A percentile compares a stretch with the other conserved stretches of the same genome.
These are phyloP conservation scores for Channa argus DNA, from an alignment of 2,113 vertebrate species.

Conservation along the genomic window DNA sequence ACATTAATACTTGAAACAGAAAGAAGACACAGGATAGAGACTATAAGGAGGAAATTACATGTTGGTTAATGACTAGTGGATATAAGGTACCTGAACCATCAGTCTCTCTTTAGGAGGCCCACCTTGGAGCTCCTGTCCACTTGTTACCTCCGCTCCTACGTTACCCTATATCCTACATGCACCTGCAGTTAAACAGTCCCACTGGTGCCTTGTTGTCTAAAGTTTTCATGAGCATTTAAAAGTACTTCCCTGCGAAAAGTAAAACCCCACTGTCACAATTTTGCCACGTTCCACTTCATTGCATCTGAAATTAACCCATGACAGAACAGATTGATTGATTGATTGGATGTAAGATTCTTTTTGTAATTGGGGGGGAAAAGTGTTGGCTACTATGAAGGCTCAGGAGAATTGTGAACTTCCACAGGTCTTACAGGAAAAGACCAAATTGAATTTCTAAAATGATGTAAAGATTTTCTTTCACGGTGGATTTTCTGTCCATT, in stretches of 20 bases:
- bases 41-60: no score
- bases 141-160: no score
- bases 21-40: no score
- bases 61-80: no score
- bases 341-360: neutral
- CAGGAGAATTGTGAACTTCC: conserved; percentile 14
- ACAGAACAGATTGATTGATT: neutral
- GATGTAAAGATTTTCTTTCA: neutral
- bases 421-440: conserved; percentile 3
- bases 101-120: no score
- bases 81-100: no score
- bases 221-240: neutral
- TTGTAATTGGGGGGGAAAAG: conserved; percentile 8
- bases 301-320: neutral
- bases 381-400: neutral
- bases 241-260: neutral
- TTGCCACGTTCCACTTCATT: neutral
- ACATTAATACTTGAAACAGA: no score
- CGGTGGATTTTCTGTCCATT: neutral
- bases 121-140: no score
- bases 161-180: no score
- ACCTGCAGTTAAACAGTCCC: neutral
- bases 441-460: conserved; percentile 25
- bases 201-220: neutral
- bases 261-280: neutral